phyloP scores from a whole-genome alignment of 1,140 invertebrate species.

The Diuraphis noxia region DNA sequence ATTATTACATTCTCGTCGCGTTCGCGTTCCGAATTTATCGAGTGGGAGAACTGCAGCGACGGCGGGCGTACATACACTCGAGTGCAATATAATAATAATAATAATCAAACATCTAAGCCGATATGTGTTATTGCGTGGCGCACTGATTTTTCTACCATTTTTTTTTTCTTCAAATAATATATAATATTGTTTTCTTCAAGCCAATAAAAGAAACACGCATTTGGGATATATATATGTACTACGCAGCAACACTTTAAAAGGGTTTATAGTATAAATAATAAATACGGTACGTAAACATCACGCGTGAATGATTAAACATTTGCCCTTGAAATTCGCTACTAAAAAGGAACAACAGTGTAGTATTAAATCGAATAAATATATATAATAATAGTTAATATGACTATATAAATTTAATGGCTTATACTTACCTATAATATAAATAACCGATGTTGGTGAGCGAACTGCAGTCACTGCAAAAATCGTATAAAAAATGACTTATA shows the following conservation, averaged over 20 bases:
- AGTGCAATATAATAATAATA: neutral
- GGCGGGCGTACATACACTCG: neutral
- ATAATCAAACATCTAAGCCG: neutral
- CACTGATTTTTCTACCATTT: neutral
- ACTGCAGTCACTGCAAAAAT: neutral
- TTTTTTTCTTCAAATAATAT: too few species aligned
- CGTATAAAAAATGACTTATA: neutral
- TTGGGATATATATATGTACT: neutral
- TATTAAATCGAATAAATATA: too few species aligned
- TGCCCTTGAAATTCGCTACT: too few species aligned
- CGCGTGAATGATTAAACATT: neutral
- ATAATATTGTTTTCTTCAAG: neutral
- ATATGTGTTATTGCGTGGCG: neutral
- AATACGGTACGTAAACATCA: neutral
- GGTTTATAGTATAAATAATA: neutral
- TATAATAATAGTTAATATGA: too few species aligned
- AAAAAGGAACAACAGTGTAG: neutral
- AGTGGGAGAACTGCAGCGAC: neutral
- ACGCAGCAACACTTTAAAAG: neutral
- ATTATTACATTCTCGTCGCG: slow-evolving; percentile 19
- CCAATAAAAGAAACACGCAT: neutral
- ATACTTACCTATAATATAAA: too few species aligned
- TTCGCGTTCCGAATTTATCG: neutral
- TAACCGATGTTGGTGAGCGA: neutral
- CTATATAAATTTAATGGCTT: too few species aligned